phyloP scores from a whole-genome alignment of 2,113 vertebrate genomes.

The Nothobranchius furzeri region DNA sequence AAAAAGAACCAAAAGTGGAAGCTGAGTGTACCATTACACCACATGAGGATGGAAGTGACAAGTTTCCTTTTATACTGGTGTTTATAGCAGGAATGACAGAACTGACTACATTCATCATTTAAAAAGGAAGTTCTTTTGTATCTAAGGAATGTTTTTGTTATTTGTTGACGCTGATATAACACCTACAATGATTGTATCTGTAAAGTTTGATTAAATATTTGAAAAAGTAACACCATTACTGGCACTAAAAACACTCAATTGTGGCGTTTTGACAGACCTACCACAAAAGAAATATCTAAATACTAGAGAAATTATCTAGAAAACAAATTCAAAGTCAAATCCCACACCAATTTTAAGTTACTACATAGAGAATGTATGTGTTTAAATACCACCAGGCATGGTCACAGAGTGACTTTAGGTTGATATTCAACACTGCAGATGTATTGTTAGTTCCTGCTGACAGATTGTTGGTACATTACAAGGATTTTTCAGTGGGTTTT shows the following conservation, averaged over 20 bases:
- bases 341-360: not conserved
- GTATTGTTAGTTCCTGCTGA: conserved; percentile 36
- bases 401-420: conserved; percentile 31
- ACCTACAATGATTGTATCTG: no score
- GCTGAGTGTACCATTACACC: no score
- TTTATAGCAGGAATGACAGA: no score
- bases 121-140: no score
- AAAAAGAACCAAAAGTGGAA: no score
- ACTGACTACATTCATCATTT: no score
- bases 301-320: conserved; percentile 4
- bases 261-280: not conserved
- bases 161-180: no score
- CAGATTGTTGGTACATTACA: conserved; percentile 53
- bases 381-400: conserved; percentile 28
- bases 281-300: no score
- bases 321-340: conserved; percentile 13
- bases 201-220: no score
- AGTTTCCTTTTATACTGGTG: no score
- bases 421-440: conserved; percentile 34
- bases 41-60: no score
- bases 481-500: conserved; percentile 46
- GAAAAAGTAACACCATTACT: not conserved
- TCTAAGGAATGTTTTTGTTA: no score
- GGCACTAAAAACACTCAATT: conserved; percentile 10
- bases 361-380: conserved; percentile 18